Percentiles rank a stretch among this genome's conserved stretches.
phyloP scores from a whole-genome alignment of 1,140 invertebrate genomes.

The Saccostrea echinata region DNA sequence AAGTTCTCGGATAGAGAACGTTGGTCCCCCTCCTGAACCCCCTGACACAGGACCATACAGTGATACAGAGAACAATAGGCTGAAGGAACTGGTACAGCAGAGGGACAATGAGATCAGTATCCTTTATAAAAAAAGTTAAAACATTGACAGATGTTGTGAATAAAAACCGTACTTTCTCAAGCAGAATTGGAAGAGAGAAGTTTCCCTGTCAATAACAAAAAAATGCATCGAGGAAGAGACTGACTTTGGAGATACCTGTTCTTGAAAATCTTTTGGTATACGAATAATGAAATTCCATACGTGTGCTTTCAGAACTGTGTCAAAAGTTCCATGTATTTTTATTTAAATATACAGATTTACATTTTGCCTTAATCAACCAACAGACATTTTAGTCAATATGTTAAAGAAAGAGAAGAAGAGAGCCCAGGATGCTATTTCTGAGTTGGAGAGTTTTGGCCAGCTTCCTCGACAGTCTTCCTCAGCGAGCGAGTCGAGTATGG shows the following conservation, averaged over 20 bases:
- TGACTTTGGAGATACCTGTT: no score
- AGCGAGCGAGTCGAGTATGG: slow-evolving; percentile 50
- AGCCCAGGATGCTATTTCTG: slow-evolving; percentile 65
- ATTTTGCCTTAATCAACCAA: slow-evolving; percentile 58
- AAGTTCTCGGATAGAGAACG: slow-evolving; percentile 35
- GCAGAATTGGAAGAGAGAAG: no score
- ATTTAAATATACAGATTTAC: background rate
- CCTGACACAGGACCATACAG: slow-evolving; percentile 75
- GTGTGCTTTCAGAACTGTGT: no score
- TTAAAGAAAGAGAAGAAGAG: slow-evolving; percentile 79
- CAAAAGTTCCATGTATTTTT: no score
- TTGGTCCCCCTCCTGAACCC: slow-evolving; percentile 47
- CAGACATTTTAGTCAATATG: slow-evolving; percentile 79
- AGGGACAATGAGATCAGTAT: slow-evolving; percentile 81
- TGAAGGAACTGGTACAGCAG: slow-evolving; percentile 77
- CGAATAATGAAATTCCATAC: no score
- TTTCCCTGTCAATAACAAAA: no score
- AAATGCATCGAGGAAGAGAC: no score
- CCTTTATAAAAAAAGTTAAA: slow-evolving; percentile 55
- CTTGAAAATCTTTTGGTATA: no score
- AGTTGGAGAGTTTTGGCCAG: slow-evolving; percentile 63
- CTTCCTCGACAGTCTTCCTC: slow-evolving; percentile 50
- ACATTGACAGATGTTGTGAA: background rate
- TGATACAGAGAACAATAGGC: slow-evolving; percentile 73
- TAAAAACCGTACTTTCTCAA: no score